These are phyloP conservation scores for Noctua janthina DNA, from an alignment of 2,888 invertebrate species.

Conservation along the genomic window DNA sequence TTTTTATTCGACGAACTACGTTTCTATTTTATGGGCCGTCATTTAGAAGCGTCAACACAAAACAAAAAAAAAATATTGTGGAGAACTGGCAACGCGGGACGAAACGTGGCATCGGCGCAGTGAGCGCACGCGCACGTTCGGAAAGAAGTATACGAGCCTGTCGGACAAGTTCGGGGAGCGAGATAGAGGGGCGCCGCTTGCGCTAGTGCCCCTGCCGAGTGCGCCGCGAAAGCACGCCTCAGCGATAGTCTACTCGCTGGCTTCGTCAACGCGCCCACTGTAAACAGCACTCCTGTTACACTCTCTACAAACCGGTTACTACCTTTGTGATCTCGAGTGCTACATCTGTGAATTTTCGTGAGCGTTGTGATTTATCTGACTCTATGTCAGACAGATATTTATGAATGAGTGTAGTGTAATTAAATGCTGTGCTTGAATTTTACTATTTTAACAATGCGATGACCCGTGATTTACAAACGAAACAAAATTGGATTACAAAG, in stretches of 20 bases:
- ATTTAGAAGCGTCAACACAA: constrained; percentile 87
- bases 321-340: constrained; percentile 81
- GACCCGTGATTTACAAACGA: constrained; percentile 75
- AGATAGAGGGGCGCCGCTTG: constrained; percentile 79
- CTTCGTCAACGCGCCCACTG: constrained; percentile 70
- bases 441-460: constrained; percentile 70
- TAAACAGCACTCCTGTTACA: constrained; percentile 80
- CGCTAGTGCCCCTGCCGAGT: constrained; percentile 84
- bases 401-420: constrained; percentile 73
- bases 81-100: constrained; percentile 83
- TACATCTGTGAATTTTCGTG: constrained; percentile 79
- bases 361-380: constrained; percentile 71
- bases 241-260: constrained; percentile 67
- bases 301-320: constrained; percentile 86
- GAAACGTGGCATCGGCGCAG: constrained; percentile 86
- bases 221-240: constrained; percentile 79
- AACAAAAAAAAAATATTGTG: constrained; percentile 81
- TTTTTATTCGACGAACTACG: constrained; percentile 77
- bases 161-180: constrained; percentile 82
- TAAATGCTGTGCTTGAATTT: constrained; percentile 70
- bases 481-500: constrained; percentile 80
- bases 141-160: constrained; percentile 81
- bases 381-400: constrained; percentile 69
- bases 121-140: constrained; percentile 86
- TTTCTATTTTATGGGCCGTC: constrained; percentile 87